Conservation (phyloP, 2,888 invertebrate genomes). For the Oscheius onirici region DNA sequence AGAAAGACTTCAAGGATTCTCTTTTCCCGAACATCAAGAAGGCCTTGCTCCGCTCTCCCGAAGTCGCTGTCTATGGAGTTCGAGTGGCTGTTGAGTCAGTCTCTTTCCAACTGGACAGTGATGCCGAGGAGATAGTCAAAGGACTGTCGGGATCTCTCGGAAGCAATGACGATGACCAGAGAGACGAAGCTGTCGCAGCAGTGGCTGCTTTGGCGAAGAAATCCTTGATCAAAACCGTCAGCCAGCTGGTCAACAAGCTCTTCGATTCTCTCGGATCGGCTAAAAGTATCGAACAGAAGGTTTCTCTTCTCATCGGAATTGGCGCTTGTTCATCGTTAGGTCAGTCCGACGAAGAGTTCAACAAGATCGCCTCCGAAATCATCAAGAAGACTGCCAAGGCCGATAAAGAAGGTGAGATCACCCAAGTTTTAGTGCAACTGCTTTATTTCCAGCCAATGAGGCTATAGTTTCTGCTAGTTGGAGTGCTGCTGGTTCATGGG, state of each 20-base stretch:
- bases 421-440: neutral
- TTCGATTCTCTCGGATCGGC: conserved; percentile 41
- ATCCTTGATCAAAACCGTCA: conserved; percentile 24
- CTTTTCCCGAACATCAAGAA: conserved; percentile 88
- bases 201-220: conserved; percentile 3
- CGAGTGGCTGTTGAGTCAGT: conserved; percentile 33
- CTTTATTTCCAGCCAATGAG: conserved; percentile 42
- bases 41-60: conserved; percentile 90
- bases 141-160: conserved; percentile 33
- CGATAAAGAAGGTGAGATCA: conserved; percentile 51
- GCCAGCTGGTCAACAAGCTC: conserved; percentile 36
- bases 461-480: conserved; percentile 50
- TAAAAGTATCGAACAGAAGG: conserved; percentile 42
- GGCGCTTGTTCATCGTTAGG: conserved; percentile 25
- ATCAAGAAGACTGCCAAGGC: conserved; percentile 46
- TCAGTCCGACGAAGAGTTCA: conserved; percentile 32
- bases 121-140: conserved; percentile 42
- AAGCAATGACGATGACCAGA: neutral
- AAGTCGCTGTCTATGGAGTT: conserved; percentile 80
- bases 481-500: conserved; percentile 45
- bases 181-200: conserved; percentile 18
- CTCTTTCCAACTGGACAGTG: conserved; percentile 37
- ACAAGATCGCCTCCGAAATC: conserved; percentile 45
- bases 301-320: conserved; percentile 45
- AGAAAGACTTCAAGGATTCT: conserved; percentile 77